These are phyloP conservation scores for Campylomormyrus tamandua DNA, from an alignment of 2,113 vertebrate species.

Conservation along the genomic window DNA sequence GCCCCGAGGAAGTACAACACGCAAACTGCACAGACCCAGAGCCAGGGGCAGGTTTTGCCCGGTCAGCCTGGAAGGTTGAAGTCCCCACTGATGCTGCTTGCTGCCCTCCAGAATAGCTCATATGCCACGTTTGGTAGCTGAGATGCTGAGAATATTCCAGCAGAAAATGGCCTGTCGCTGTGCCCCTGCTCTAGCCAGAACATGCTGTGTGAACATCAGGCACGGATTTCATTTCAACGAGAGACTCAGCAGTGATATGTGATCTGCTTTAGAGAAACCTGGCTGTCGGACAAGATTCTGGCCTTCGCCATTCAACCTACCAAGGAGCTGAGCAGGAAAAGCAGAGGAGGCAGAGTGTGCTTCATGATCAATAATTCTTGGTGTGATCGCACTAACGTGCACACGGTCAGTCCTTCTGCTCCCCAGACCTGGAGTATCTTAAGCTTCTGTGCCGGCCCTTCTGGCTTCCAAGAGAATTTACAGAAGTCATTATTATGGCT, in stretches of 20 bases:
- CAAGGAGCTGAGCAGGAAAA: no score
- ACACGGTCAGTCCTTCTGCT: no score
- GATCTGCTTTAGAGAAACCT: conserved; percentile 1
- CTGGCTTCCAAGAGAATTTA: no score
- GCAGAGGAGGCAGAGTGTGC: no score
- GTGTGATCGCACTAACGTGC: no score
- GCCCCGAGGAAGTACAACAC: not conserved
- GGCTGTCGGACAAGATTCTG: not conserved
- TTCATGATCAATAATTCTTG: no score
- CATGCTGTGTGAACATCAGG: conserved; percentile 3
- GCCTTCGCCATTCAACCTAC: no score
- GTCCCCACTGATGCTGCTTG: not conserved
- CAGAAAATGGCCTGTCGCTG: not conserved
- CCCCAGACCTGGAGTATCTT: no score
- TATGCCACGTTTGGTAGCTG: not conserved
- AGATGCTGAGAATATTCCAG: not conserved
- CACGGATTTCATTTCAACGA: not conserved
- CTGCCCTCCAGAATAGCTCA: not conserved
- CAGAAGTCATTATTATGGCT: no score
- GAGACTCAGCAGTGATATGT: not conserved
- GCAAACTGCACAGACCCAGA: not conserved
- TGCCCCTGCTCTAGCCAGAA: conserved; percentile 25
- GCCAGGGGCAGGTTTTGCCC: not conserved
- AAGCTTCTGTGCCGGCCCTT: no score
- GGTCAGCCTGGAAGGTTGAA: not conserved